Conservation (phyloP, 2,888 invertebrate genomes). For the Osmoderma eremita region DNA sequence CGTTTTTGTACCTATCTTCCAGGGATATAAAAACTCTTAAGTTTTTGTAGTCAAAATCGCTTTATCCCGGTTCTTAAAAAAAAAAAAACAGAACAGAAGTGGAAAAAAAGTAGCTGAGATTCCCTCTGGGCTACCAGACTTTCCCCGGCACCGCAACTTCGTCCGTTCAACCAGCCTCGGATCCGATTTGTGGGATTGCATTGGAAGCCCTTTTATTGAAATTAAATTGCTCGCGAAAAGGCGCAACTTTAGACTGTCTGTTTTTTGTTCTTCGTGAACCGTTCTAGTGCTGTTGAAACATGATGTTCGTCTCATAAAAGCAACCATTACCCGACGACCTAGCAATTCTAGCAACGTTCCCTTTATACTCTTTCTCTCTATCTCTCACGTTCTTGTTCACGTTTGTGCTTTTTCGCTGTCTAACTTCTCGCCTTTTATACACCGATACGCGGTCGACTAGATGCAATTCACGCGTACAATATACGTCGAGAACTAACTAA, state of each 20-base stretch:
- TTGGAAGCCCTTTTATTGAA: conserved; percentile 31
- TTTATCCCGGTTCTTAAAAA: not conserved
- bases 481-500: too few relatives aligned
- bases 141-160: too few relatives aligned
- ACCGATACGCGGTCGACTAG: too few relatives aligned
- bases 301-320: conserved; percentile 2
- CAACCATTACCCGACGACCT: too few relatives aligned
- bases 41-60: conserved; percentile 2
- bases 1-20: not conserved
- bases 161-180: not conserved
- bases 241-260: not conserved
- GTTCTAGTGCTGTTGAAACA: conserved; percentile 4
- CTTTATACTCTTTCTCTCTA: too few relatives aligned
- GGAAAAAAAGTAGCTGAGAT: too few relatives aligned
- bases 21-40: conserved; percentile 9
- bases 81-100: too few relatives aligned
- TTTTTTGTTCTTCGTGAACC: conserved; percentile 19
- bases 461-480: too few relatives aligned
- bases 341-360: too few relatives aligned
- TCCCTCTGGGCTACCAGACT: too few relatives aligned
- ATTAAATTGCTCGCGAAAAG: conserved; percentile 37
- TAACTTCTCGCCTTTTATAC: conserved; percentile 9
- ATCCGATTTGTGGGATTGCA: conserved; percentile 16
- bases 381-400: too few relatives aligned
- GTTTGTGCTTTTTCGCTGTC: conserved; percentile 14